Conservation (phyloP, 1,140 invertebrate species). For the Leucophenga varia region DNA sequence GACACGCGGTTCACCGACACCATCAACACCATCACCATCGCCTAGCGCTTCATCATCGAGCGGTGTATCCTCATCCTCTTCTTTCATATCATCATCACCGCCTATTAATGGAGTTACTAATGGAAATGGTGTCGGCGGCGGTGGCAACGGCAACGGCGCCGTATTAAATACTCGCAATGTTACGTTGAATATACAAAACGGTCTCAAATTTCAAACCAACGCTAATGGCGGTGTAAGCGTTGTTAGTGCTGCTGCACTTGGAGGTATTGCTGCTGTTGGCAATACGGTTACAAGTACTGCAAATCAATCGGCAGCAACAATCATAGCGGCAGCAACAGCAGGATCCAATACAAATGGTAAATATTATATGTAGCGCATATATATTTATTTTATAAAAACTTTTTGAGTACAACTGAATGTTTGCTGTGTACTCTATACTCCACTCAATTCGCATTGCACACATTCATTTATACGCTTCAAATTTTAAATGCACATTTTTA, state of each 20-base stretch:
- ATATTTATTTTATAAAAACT: not conserved
- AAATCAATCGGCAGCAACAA: no score
- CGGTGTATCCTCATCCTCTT: conserved; percentile 46
- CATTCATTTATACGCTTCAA: not conserved
- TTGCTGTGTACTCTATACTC: not conserved
- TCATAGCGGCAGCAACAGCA: conserved; percentile 28
- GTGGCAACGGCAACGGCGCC: conserved; percentile 4
- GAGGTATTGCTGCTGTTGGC: no score
- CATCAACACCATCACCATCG: conserved; percentile 43
- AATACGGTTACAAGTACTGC: no score
- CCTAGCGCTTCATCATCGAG: conserved; percentile 48
- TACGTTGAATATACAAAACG: conserved; percentile 37
- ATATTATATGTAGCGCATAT: not conserved
- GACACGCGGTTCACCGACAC: conserved; percentile 48
- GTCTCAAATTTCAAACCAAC: conserved; percentile 12
- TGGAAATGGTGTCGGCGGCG: conserved; percentile 2
- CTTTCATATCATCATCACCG: conserved; percentile 34
- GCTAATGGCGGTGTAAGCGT: conserved; percentile 3
- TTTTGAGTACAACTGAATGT: not conserved
- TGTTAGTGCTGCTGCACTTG: conserved; percentile 7
- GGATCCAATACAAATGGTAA: conserved; percentile 33
- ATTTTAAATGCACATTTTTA: not conserved
- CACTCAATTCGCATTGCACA: not conserved
- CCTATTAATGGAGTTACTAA: conserved; percentile 6
- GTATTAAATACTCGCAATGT: conserved; percentile 32